Evolutionary conservation across 1,140 invertebrate genomes (phyloP).

Genomic region (Aphis gossypii): DNA sequence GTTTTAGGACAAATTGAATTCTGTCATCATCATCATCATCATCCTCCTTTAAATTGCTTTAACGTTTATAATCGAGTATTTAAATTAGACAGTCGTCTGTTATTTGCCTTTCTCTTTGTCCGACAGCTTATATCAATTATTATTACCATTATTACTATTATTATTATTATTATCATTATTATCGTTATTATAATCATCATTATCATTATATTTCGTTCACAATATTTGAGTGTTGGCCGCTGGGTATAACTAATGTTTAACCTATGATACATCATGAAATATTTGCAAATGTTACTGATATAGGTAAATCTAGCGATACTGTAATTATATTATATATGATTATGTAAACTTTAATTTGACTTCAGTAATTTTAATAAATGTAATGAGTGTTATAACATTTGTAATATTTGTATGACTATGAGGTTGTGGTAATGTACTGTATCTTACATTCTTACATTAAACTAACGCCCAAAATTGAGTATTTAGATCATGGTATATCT

Average conservation of each 20-base stretch:
- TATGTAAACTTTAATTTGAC: not conserved
- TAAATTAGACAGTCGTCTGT: constrained; percentile 41
- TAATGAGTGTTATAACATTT: not conserved
- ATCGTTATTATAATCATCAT: not conserved
- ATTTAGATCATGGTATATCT: not conserved
- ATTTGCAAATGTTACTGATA: not conserved
- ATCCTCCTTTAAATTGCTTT: constrained; percentile 1
- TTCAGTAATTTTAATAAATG: not conserved
- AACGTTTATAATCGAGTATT: constrained; percentile 54
- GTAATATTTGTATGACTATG: not conserved
- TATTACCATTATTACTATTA: not conserved
- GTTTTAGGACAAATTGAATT: constrained; percentile 55
- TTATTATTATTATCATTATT: not conserved
- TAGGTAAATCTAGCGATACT: not conserved
- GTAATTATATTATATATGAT: not conserved
- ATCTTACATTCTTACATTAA: not conserved
- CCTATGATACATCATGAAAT: not conserved
- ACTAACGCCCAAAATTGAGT: not conserved
- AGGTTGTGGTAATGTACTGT: not conserved
- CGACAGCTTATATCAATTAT: constrained; percentile 32
- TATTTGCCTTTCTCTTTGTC: constrained; percentile 26
- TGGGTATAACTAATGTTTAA: not conserved
- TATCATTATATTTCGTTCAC: not conserved
- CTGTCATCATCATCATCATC: not conserved
- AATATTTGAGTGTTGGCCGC: not conserved